Conservation (phyloP, 2,888 invertebrate species). For the Craniophora ligustri region DNA sequence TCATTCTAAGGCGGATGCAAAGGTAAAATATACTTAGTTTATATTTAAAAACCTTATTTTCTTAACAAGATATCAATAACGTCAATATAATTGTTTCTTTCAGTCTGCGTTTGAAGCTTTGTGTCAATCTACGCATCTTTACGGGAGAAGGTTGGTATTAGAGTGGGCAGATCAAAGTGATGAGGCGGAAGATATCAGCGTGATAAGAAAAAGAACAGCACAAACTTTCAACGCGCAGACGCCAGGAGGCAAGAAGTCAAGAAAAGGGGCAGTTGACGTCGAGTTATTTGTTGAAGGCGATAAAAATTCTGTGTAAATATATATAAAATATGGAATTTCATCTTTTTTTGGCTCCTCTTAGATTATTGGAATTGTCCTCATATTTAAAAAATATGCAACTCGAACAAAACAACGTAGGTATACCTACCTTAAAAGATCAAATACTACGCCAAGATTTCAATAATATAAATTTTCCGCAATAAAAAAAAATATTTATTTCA, state of each 20-base stretch:
- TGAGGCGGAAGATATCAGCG: constrained; percentile 91
- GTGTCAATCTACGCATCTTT: constrained; percentile 99
- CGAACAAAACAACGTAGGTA: too few species aligned
- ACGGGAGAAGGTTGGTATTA: constrained; percentile 97
- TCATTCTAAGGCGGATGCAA: constrained; percentile 95
- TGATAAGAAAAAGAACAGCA: constrained; percentile 95
- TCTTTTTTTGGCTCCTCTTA: too few species aligned
- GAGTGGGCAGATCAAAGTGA: constrained; percentile 97
- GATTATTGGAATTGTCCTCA: too few species aligned
- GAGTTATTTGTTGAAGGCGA: constrained; percentile 81
- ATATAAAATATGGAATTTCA: too few species aligned
- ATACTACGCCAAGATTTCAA: too few species aligned
- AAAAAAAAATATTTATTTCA: too few species aligned
- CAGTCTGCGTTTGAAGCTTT: constrained; percentile 97
- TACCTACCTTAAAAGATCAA: too few species aligned
- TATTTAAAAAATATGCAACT: too few species aligned
- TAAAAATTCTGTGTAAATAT: constrained; percentile 51
- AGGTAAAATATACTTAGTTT: constrained; percentile 91
- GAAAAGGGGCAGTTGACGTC: constrained; percentile 81
- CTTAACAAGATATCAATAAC: neutral
- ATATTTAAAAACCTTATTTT: neutral
- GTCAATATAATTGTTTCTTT: constrained; percentile 57
- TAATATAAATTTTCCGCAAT: too few species aligned
- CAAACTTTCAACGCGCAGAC: constrained; percentile 81
- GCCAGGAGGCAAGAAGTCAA: constrained; percentile 83